Evolutionary conservation across 37 sponge, comb jelly and placozoan species (phyloP).

Genomic region (Cladorhizidae sp.): DNA sequence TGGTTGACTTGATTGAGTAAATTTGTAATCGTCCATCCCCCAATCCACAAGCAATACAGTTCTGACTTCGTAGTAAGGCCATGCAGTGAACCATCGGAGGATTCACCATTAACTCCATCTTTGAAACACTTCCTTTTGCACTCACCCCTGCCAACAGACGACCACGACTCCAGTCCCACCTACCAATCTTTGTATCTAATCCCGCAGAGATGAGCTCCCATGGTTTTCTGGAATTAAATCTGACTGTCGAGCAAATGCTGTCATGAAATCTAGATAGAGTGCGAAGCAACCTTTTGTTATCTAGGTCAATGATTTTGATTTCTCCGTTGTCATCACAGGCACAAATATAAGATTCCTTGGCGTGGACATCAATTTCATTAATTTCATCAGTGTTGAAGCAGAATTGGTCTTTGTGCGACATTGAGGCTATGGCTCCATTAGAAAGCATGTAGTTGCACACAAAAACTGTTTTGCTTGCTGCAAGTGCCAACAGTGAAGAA

Average conservation of each 20-base stretch:
- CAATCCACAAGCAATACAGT: conserved; percentile 49
- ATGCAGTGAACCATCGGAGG: conserved; percentile 77
- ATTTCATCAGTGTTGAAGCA: conserved; percentile 66
- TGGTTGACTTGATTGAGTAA: conserved; percentile 11
- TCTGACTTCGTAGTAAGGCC: background rate
- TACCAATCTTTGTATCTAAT: conserved; percentile 44
- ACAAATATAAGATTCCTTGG: conserved; percentile 27
- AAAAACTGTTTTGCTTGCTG: conserved; percentile 28
- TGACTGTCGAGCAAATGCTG: conserved; percentile 70
- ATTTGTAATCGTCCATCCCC: conserved; percentile 55
- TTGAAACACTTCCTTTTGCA: background rate
- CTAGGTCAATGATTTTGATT: conserved; percentile 50
- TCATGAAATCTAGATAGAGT: conserved; percentile 38
- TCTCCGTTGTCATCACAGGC: conserved; percentile 79
- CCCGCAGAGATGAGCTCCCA: conserved; percentile 69
- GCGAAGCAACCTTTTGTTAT: conserved; percentile 20
- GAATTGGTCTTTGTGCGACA: conserved; percentile 5
- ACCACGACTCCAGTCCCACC: conserved; percentile 65
- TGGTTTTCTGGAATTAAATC: conserved; percentile 37
- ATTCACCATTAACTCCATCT: conserved; percentile 30
- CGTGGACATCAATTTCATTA: conserved; percentile 56
- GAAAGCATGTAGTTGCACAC: conserved; percentile 28
- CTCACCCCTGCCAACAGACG: conserved; percentile 11
- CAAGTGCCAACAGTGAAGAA: conserved; percentile 2
- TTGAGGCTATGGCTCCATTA: background rate